phyloP scores from a whole-genome alignment of 35 echinoderm and acorn worm species.

The Patiria miniata region DNA sequence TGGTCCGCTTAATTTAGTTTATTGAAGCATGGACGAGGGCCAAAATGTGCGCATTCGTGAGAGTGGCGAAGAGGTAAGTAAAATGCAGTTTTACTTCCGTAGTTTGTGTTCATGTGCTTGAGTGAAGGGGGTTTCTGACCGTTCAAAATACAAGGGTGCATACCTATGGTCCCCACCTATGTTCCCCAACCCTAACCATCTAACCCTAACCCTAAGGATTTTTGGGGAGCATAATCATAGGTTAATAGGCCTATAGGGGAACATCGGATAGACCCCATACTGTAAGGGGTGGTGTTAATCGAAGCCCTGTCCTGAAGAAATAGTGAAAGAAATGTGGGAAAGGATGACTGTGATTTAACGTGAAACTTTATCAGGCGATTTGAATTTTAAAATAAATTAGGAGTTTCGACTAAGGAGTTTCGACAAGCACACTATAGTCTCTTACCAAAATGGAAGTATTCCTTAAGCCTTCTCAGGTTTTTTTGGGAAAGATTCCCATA shows the following conservation, averaged over 20 bases:
- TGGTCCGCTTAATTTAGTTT: neutral
- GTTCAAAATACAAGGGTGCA: neutral
- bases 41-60: neutral
- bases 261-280: neutral
- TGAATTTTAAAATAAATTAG: too few species aligned
- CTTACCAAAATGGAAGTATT: too few species aligned
- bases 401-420: too few species aligned
- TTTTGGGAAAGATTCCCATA: too few species aligned
- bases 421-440: too few species aligned
- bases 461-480: too few species aligned
- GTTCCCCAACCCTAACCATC: too few species aligned
- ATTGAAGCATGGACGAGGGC: neutral
- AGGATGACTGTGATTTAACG: too few species aligned
- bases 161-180: conserved; percentile 1
- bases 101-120: neutral
- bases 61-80: neutral
- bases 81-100: neutral
- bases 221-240: neutral
- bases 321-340: too few species aligned
- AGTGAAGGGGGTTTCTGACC: neutral
- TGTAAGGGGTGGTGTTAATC: neutral
- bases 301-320: too few species aligned
- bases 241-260: neutral
- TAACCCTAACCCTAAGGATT: neutral
- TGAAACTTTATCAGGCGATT: too few species aligned